These are phyloP conservation scores for Plebejus melissa DNA, from an alignment of 2,888 invertebrate species.

Conservation along the genomic window DNA sequence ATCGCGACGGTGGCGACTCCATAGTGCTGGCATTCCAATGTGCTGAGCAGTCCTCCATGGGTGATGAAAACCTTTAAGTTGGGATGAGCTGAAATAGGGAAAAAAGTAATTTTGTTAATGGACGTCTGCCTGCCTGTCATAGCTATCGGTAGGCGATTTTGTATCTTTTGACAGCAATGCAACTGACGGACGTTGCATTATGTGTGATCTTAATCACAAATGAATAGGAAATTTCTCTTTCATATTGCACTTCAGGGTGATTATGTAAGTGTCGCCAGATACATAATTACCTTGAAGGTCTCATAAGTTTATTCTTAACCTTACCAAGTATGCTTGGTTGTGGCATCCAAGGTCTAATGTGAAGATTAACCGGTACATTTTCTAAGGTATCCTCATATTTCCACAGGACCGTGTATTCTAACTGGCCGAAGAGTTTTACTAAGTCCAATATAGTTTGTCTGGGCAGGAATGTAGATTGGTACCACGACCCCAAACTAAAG, in stretches of 20 bases:
- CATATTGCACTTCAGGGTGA: too few species aligned
- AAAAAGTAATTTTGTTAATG: neutral
- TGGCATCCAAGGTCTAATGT: constrained; percentile 19
- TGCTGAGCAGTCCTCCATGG: constrained; percentile 4
- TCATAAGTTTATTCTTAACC: neutral
- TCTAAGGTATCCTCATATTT: constrained; percentile 7
- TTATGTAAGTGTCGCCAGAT: too few species aligned
- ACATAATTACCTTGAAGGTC: too few species aligned
- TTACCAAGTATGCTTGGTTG: constrained; percentile 17
- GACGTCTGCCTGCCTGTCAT: too few species aligned
- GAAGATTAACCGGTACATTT: neutral
- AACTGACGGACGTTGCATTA: too few species aligned
- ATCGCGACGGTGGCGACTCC: neutral
- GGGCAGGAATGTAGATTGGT: neutral
- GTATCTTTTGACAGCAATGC: too few species aligned
- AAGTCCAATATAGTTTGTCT: neutral
- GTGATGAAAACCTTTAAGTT: constrained; percentile 22
- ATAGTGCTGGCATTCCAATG: neutral
- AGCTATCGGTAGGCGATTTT: too few species aligned
- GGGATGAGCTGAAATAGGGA: constrained; percentile 1
- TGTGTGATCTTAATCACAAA: too few species aligned
- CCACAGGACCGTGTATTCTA: constrained; percentile 4
- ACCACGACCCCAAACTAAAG: neutral
- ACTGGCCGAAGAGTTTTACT: neutral
- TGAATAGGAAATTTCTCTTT: too few species aligned